Conservation (phyloP, 2,113 vertebrate genomes). For the Mesocricetus auratus region DNA sequence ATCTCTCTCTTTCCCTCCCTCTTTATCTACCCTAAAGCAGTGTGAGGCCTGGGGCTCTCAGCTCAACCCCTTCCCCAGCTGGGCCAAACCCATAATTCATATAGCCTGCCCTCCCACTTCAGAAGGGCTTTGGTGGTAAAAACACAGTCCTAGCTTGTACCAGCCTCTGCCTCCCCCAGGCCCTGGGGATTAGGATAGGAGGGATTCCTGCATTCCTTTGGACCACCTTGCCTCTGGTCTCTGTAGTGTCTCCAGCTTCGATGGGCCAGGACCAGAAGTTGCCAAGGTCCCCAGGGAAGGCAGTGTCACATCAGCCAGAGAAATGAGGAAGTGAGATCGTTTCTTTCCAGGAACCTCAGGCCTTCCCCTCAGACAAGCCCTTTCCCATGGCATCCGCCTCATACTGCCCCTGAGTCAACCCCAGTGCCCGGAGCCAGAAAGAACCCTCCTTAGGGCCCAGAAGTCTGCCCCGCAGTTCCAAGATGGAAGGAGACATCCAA, state of each 20-base stretch:
- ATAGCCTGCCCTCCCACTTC: constrained; percentile 42
- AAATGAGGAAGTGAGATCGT: constrained; percentile 58
- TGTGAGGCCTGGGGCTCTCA: background rate
- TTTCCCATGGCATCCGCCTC: background rate
- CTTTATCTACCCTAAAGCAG: constrained; percentile 52
- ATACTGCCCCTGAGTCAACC: background rate
- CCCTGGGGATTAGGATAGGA: constrained; percentile 63
- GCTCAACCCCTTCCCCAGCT: background rate
- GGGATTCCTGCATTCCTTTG: constrained; percentile 58
- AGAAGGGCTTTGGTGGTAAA: constrained; percentile 28
- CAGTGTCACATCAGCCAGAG: background rate
- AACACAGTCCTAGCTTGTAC: constrained; percentile 56
- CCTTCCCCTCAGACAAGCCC: constrained; percentile 61
- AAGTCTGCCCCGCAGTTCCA: background rate
- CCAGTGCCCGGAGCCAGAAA: constrained; percentile 46
- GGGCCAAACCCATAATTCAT: constrained; percentile 70
- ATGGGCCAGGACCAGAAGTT: background rate
- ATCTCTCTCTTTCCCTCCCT: background rate
- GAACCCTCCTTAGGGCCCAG: background rate
- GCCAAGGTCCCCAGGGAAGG: background rate
- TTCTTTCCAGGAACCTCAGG: constrained; percentile 64
- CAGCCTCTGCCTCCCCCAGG: constrained; percentile 50
- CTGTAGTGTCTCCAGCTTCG: background rate
- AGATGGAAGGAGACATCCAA: background rate
- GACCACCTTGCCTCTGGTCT: constrained; percentile 48